A percentile compares a stretch with the other conserved stretches of the same genome.
Evolutionary conservation across 2,113 vertebrate species (phyloP).

Genomic region (Megaleporinus macrocephalus): DNA sequence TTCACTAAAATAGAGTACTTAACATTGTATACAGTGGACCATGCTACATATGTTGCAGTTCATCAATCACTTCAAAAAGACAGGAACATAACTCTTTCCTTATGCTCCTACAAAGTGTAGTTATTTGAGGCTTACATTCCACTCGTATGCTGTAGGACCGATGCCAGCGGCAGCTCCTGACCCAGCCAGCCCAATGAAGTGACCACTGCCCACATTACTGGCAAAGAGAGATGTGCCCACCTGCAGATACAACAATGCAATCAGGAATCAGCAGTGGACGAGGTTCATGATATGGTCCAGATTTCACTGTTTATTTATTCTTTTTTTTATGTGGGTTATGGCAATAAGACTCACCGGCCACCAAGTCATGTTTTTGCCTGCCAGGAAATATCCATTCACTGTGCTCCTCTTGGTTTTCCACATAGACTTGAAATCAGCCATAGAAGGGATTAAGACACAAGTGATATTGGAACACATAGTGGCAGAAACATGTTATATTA

Average conservation of each 20-base stretch:
- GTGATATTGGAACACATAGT: neutral
- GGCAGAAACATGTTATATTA: neutral
- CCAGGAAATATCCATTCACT: constrained; percentile 93
- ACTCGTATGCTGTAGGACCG: constrained; percentile 87
- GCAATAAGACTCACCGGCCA: constrained; percentile 88
- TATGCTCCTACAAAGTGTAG: neutral
- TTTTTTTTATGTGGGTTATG: neutral
- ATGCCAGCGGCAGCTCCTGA: constrained; percentile 91
- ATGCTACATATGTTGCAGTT: neutral
- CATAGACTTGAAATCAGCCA: constrained; percentile 82
- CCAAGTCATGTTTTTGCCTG: constrained; percentile 95
- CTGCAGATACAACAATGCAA: constrained; percentile 66
- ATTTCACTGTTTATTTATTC: neutral
- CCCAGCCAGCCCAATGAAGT: constrained; percentile 94
- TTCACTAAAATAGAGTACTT: no score
- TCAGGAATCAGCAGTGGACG: neutral
- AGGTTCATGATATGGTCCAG: no score
- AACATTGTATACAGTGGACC: no score
- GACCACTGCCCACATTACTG: constrained; percentile 96
- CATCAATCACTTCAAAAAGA: no score
- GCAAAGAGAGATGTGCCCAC: constrained; percentile 95
- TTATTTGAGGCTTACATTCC: constrained; percentile 80
- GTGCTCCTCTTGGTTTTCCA: constrained; percentile 93
- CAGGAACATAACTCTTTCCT: no score
- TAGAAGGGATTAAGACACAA: neutral